phyloP scores from a whole-genome alignment of 2,797 vertebrate genomes.

The Anas bahamensis region DNA sequence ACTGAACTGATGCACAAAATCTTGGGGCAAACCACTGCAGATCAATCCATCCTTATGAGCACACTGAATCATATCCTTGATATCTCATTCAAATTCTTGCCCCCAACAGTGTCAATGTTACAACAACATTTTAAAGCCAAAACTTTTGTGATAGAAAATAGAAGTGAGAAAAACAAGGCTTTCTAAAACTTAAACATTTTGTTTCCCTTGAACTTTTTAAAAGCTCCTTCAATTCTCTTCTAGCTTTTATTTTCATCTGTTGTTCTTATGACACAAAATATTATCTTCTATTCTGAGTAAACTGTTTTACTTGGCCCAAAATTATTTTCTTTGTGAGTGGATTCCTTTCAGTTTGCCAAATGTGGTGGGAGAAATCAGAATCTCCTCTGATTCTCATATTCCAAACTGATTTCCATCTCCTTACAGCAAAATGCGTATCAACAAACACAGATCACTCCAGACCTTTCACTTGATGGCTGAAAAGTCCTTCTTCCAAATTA shows the following conservation, averaged over 20 bases:
- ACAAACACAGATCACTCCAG: neutral
- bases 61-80: neutral
- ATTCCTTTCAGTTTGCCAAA: neutral
- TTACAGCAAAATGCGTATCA: neutral
- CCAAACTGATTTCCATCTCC: neutral
- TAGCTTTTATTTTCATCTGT: neutral
- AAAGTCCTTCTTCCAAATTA: neutral
- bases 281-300: neutral
- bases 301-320: neutral
- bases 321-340: neutral
- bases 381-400: neutral
- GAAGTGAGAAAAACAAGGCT: neutral
- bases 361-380: neutral
- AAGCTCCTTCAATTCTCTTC: neutral
- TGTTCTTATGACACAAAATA: neutral
- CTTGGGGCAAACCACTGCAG: neutral
- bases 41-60: neutral
- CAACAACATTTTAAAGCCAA: neutral
- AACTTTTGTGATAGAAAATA: neutral
- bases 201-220: neutral
- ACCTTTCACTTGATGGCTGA: neutral
- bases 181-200: neutral
- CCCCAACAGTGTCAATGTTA: neutral
- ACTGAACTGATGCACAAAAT: neutral
- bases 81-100: neutral